phyloP scores from a whole-genome alignment of 2,113 vertebrate species.

The Crotophaga sulcirostris region DNA sequence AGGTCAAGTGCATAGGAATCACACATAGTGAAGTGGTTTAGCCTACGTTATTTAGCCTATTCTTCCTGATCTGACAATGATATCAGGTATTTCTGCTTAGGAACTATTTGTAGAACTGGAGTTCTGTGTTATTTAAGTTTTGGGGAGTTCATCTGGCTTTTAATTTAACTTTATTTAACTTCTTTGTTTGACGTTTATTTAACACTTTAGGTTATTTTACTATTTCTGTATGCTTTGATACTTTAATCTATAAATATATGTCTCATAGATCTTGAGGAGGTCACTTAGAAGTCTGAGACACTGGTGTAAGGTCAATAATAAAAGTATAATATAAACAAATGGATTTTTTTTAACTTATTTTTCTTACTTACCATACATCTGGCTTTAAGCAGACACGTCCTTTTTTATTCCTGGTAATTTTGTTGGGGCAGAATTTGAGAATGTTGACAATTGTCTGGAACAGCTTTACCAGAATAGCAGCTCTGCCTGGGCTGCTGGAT shows the following conservation, averaged over 20 bases:
- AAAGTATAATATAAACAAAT: not conserved
- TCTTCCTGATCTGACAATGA: not conserved
- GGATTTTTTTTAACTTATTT: not conserved
- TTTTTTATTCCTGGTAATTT: not conserved
- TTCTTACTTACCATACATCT: not conserved
- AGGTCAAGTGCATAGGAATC: not conserved
- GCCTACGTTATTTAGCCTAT: not conserved
- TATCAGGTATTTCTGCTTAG: not conserved
- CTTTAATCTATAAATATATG: not conserved
- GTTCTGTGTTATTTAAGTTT: not conserved
- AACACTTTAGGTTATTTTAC: not conserved
- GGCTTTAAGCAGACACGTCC: not conserved
- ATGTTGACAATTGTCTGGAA: not conserved
- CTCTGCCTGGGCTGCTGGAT: constrained; percentile 3
- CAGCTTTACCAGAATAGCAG: not conserved
- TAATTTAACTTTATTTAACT: not conserved
- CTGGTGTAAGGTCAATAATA: not conserved
- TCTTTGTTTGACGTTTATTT: not conserved
- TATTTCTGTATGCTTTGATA: not conserved
- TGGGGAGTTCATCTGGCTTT: not conserved
- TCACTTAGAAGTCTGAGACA: not conserved
- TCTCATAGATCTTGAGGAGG: not conserved
- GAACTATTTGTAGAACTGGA: not conserved
- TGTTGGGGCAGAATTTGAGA: not conserved
- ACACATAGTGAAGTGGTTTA: not conserved